Base-by-base conservation (phyloP, 1,140 invertebrate genomes). In the Solenopsis invicta region DNA sequence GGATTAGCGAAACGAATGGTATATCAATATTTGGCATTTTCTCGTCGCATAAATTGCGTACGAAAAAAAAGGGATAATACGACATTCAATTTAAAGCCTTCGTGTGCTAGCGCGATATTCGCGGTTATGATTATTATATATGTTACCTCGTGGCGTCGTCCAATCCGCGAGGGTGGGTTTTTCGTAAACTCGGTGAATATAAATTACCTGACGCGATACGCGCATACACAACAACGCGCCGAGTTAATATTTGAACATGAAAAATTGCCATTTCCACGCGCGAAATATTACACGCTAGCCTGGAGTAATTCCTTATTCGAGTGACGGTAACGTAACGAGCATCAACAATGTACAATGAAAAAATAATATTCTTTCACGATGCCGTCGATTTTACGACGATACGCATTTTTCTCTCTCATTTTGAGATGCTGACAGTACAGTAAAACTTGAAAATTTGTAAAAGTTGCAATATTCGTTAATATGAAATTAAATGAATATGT, bases 41-140 rank as follows among this genome's bases (percentile, higher is more conserved):
- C n/a, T 61, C 1, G 8, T 9, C 21, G 37, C 21, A 59, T 82
- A 82, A 72, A 59, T 82, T 82, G 41, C 21, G 41, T 24, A 16
- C 16, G 16, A 59, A 59, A 72, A 48, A 48, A 56, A 72, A 41
- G 16, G 24, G 24, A 48, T 59, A 72, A 82, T 72, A 48, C 21
- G 50, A 72, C 52, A 59, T 81, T 45, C 37, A 72, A 81, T 81
- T 81, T 81, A n/a, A n/a, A 0, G 37, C 21, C 8, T 66, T 29
- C 34, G 24, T 34, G 41, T 5, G 50, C 21, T 2, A 29, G 21
- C 24, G 59, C 45, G 21, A 72, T 59, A 82, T 71, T 81, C 37
- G 13, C 37, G 21, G 29, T 78, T 78, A 50, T 64, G 41, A 78
- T 82, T 72, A 80, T 80, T 80, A 54, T n/a, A n/a, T n/a, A n/a